Evolutionary conservation across 2,888 invertebrate genomes (phyloP).

Genomic region (Priocnemis perturbator): DNA sequence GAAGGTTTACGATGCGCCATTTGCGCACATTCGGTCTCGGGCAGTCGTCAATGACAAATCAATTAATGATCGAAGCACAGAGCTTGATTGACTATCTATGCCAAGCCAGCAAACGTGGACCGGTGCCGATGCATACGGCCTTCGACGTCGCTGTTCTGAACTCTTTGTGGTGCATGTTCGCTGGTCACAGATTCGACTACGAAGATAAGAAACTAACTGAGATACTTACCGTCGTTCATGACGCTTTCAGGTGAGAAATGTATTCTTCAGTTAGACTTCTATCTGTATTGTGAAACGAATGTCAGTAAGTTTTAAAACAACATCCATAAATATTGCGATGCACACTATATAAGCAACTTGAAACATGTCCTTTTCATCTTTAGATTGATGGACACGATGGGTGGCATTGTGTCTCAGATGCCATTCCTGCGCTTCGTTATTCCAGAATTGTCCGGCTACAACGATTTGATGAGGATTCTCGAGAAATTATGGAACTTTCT

Average conservation of each 20-base stretch:
- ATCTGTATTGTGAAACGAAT: too few relatives aligned
- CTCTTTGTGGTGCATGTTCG: constrained; percentile 83
- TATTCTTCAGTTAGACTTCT: not conserved
- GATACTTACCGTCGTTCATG: constrained; percentile 79
- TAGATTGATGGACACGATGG: constrained; percentile 80
- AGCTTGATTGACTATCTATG: constrained; percentile 76
- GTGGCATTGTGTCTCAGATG: constrained; percentile 82
- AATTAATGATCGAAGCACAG: constrained; percentile 78
- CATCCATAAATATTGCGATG: too few relatives aligned
- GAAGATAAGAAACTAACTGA: constrained; percentile 78
- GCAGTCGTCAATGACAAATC: constrained; percentile 79
- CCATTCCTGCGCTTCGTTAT: constrained; percentile 82
- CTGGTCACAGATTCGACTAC: constrained; percentile 81
- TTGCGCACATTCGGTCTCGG: constrained; percentile 82
- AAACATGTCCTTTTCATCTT: too few relatives aligned
- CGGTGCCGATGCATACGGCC: constrained; percentile 77
- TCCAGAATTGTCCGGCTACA: constrained; percentile 81
- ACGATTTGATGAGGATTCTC: constrained; percentile 76
- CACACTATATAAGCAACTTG: too few relatives aligned
- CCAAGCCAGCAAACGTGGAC: constrained; percentile 62
- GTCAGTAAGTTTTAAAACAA: too few relatives aligned
- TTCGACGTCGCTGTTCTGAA: constrained; percentile 82
- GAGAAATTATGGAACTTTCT: constrained; percentile 78
- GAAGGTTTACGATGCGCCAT: constrained; percentile 82
- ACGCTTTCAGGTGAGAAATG: constrained; percentile 77